Evolutionary conservation across 2,113 vertebrate species (phyloP).

Genomic region (Prunella himalayana): DNA sequence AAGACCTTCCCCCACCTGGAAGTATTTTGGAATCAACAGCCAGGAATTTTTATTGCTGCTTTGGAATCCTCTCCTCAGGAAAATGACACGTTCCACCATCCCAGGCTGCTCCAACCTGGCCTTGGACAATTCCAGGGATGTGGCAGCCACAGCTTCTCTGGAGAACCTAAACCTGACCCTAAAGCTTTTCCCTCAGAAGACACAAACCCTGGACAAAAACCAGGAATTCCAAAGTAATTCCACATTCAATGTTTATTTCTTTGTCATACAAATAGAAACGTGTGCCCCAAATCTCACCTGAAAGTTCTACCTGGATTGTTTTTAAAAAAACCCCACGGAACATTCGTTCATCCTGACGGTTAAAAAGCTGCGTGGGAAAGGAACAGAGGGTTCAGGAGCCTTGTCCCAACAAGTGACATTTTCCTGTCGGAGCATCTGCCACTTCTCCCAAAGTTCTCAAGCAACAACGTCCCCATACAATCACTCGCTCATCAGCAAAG

Average conservation of each 20-base stretch:
- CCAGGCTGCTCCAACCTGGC: neutral
- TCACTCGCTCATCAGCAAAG: slow-evolving; percentile 44
- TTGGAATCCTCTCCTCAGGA: neutral
- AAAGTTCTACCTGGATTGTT: slow-evolving; percentile 55
- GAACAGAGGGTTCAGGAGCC: slow-evolving; percentile 36
- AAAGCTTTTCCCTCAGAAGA: neutral
- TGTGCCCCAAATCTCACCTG: slow-evolving; percentile 48
- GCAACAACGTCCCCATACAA: slow-evolving; percentile 6
- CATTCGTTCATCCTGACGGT: slow-evolving; percentile 53
- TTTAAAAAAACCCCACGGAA: slow-evolving; percentile 18
- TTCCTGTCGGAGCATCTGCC: slow-evolving; percentile 6
- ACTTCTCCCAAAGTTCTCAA: slow-evolving; percentile 26
- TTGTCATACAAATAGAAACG: slow-evolving; percentile 64
- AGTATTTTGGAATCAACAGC: neutral
- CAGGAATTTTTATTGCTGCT: neutral
- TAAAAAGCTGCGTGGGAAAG: slow-evolving; percentile 65
- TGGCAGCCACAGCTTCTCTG: accelerated
- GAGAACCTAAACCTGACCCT: neutral
- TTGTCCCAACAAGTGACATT: slow-evolving; percentile 46
- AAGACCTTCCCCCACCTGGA: neutral
- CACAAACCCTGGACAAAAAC: neutral
- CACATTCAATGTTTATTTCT: slow-evolving; percentile 69
- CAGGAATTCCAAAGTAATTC: neutral
- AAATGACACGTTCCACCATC: neutral
- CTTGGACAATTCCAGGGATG: neutral